These are phyloP conservation scores for Latrodectus geometricus DNA, from an alignment of 1,140 invertebrate species.

Conservation along the genomic window DNA sequence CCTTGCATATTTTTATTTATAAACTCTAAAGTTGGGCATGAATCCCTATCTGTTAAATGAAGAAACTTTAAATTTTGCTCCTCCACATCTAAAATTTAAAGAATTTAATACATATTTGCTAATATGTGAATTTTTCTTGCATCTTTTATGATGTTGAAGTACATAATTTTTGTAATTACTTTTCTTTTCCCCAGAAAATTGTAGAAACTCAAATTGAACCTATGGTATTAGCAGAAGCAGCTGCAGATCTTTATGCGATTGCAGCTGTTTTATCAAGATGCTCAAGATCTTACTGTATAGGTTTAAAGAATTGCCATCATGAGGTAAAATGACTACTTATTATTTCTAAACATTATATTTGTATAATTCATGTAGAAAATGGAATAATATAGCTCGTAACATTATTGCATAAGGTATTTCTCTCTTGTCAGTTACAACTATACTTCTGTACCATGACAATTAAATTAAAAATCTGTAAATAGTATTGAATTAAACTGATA, in stretches of 20 bases:
- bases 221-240: constrained; percentile 72
- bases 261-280: constrained; percentile 73
- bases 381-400: too few species aligned
- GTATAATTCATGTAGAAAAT: too few species aligned
- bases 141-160: not conserved
- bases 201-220: constrained; percentile 71
- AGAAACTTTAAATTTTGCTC: not conserved
- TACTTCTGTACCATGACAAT: too few species aligned
- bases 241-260: constrained; percentile 74
- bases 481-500: too few species aligned
- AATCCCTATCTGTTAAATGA: too few species aligned
- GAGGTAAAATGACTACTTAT: constrained; percentile 75
- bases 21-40: too few species aligned
- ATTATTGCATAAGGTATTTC: too few species aligned
- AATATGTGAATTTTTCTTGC: not conserved
- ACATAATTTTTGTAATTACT: not conserved
- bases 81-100: not conserved
- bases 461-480: too few species aligned
- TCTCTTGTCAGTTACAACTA: too few species aligned
- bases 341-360: too few species aligned
- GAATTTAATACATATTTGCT: not conserved
- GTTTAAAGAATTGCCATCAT: constrained; percentile 78
- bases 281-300: constrained; percentile 78
- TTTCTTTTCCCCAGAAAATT: constrained; percentile 33
- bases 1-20: too few species aligned